These are phyloP conservation scores for Phortica variegata DNA, from an alignment of 1,140 invertebrate species.

Conservation along the genomic window DNA sequence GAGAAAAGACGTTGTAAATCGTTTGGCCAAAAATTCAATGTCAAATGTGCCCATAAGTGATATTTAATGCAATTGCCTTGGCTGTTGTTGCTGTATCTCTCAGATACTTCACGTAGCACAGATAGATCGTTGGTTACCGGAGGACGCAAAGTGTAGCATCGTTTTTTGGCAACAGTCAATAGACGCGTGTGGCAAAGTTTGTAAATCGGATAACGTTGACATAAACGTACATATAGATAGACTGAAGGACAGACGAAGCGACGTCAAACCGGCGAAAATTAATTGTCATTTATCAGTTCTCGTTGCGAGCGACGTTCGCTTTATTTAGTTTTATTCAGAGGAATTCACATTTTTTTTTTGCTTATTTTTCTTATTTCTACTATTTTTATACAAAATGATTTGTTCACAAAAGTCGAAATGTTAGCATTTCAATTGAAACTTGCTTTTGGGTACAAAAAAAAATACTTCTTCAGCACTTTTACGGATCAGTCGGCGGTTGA, in stretches of 20 bases:
- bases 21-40: slow-evolving; percentile 41
- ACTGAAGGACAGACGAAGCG: too few species aligned
- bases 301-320: not conserved
- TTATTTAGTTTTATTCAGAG: not conserved
- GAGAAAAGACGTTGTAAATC: slow-evolving; percentile 16
- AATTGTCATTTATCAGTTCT: slow-evolving; percentile 40
- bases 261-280: slow-evolving; percentile 3
- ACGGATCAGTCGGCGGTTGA: slow-evolving; percentile 34
- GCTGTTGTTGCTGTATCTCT: slow-evolving; percentile 23
- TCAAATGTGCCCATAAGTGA: slow-evolving; percentile 12
- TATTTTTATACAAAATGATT: slow-evolving; percentile 23
- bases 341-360: too few species aligned
- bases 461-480: not conserved
- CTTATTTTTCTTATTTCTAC: slow-evolving; percentile 11
- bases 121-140: too few species aligned
- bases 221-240: slow-evolving; percentile 5
- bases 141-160: too few species aligned
- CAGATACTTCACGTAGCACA: slow-evolving; percentile 13
- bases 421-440: slow-evolving; percentile 14
- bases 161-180: too few species aligned
- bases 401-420: slow-evolving; percentile 28
- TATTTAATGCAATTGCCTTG: slow-evolving; percentile 18
- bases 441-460: not conserved
- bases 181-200: too few species aligned
- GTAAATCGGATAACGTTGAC: too few species aligned